Conservation (phyloP, 2,113 vertebrate species). For the Mustelus asterias region DNA sequence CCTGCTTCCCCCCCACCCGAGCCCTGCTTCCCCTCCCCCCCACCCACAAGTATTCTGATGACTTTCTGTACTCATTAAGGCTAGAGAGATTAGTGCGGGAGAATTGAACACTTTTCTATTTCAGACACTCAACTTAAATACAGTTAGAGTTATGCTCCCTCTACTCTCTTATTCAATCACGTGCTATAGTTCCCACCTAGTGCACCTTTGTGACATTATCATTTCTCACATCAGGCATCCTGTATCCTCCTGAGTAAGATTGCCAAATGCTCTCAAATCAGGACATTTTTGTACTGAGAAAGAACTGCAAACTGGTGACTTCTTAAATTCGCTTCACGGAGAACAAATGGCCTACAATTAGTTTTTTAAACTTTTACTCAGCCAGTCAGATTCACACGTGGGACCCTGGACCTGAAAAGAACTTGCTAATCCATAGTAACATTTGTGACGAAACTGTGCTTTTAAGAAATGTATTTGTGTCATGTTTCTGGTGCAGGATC, state of each 20-base stretch:
- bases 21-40: no score
- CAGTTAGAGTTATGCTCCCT: neutral
- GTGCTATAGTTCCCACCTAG: neutral
- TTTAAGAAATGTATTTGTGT: no score
- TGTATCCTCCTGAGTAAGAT: neutral
- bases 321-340: neutral
- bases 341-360: neutral
- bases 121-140: neutral
- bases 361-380: neutral
- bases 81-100: neutral
- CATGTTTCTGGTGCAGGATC: no score
- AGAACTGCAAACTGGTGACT: neutral
- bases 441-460: no score
- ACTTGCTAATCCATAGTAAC: neutral
- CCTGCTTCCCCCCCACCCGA: no score
- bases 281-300: neutral
- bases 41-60: neutral
- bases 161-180: neutral
- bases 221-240: neutral
- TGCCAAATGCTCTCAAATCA: neutral
- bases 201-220: neutral
- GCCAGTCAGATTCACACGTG: neutral
- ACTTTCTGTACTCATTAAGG: neutral
- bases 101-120: neutral
- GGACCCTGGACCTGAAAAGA: neutral